Base-by-base conservation (phyloP, 2,888 invertebrate species). In the Aspidapion aeneum region DNA sequence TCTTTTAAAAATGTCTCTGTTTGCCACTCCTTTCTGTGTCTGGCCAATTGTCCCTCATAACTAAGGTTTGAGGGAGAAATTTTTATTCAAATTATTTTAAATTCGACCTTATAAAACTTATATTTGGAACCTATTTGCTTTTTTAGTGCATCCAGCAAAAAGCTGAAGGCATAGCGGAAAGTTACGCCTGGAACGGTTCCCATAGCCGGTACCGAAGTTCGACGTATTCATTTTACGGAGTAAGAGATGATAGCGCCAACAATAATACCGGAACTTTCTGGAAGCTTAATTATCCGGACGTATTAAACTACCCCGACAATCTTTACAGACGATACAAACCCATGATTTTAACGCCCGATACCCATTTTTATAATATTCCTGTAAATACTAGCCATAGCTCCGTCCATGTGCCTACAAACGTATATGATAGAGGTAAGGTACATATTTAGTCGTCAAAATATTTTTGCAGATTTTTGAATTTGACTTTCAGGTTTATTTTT, bases 391-490 rank as follows among this genome's bases (percentile, higher is more conserved):
- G 83, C 62, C 85, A 86, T 71, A 94, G 94, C 75, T 90, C 96
- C 66, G 92, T 97, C 58, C 97, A 98, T 79, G 91, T 97, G 21
- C 97, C 98, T 2, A 94, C 95, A 22, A 96, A 96, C 82, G 91
- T 98, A 63, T 96, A 87, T 81, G 95, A 94, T 78, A 83, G 85
- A 83, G 86, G 93, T 90, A 81, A 80, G 77, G 52, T 51, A 18
- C 19, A 18, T 52, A 5, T 52, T 19, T 9, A 19, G 52, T 52
- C n/a, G n/a, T n/a, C n/a, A n/a, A n/a, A n/a, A n/a, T n/a, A n/a
- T n/a, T n/a, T n/a, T n/a, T n/a, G n/a, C n/a, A n/a, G n/a, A n/a
- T n/a, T n/a, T n/a, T n/a, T n/a, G n/a, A n/a, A n/a, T n/a, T n/a
- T n/a, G n/a, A n/a, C n/a, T n/a, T n/a, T n/a, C n/a, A n/a, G n/a